phyloP scores from a whole-genome alignment of 2,888 invertebrate genomes.

The Ormyrus labotus region DNA sequence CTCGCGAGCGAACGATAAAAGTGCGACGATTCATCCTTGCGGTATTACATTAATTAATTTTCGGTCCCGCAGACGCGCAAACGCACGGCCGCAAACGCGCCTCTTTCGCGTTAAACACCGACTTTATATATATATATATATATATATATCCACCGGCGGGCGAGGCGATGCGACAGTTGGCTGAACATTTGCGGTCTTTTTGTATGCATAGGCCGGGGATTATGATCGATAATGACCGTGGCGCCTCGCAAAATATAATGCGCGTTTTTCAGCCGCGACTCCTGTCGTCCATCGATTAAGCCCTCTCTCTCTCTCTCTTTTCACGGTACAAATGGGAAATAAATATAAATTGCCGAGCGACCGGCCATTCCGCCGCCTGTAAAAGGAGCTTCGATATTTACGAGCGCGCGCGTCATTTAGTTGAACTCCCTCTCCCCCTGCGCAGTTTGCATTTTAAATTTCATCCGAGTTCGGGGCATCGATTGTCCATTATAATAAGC shows the following conservation, averaged over 20 bases:
- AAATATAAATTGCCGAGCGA: slow-evolving; percentile 12
- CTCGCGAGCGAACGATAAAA: slow-evolving; percentile 9
- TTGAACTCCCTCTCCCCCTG: background rate
- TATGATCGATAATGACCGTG: slow-evolving; percentile 29
- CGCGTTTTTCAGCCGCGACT: background rate
- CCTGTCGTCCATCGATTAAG: slow-evolving; percentile 3
- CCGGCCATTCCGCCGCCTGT: background rate
- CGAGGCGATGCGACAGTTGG: slow-evolving; percentile 47
- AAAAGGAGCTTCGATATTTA: slow-evolving; percentile 8
- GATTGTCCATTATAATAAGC: slow-evolving; percentile 42
- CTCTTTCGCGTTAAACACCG: too few relatives aligned
- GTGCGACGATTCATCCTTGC: background rate
- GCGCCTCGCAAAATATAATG: background rate
- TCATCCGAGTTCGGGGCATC: background rate
- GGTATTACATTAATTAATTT: slow-evolving; percentile 47
- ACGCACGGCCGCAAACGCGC: too few relatives aligned
- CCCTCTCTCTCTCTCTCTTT: background rate
- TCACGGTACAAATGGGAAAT: background rate
- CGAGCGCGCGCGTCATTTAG: background rate
- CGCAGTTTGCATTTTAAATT: slow-evolving; percentile 43
- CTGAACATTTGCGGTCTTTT: slow-evolving; percentile 52
- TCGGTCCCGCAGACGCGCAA: background rate
- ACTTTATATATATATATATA: background rate
- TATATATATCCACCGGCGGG: background rate
- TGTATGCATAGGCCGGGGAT: background rate